Conservation (phyloP, 2,113 vertebrate genomes). For the Campylorhamphus procurvoides region DNA sequence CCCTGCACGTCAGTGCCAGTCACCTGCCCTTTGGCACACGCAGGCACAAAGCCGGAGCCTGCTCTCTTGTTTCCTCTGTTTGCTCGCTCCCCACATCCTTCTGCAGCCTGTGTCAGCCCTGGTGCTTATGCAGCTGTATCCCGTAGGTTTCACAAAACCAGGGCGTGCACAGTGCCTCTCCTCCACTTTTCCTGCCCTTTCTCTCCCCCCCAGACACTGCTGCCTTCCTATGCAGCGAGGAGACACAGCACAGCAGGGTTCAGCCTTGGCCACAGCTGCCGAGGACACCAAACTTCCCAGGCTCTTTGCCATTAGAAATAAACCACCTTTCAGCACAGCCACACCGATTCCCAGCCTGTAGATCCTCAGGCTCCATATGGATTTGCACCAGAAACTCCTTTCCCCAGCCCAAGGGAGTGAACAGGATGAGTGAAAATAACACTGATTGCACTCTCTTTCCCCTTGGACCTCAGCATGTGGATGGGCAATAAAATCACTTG, state of each 20-base stretch:
- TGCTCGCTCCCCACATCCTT: background rate
- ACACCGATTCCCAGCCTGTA: background rate
- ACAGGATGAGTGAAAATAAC: background rate
- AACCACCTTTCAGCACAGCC: background rate
- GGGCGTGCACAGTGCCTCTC: background rate
- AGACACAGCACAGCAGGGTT: fast-evolving
- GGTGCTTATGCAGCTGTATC: background rate
- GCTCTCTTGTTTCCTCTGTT: background rate
- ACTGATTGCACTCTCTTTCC: background rate
- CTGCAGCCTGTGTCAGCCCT: background rate
- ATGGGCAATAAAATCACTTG: background rate
- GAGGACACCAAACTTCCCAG: background rate
- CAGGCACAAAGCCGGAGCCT: background rate
- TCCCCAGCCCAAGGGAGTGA: background rate
- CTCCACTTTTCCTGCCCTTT: background rate
- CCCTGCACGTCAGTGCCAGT: background rate
- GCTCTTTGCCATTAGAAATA: background rate
- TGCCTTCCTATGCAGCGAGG: fast-evolving
- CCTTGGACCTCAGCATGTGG: background rate
- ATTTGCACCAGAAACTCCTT: background rate
- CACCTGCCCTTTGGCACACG: fast-evolving
- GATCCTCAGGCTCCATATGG: fast-evolving
- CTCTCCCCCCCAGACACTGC: background rate
- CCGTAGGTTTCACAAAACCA: background rate
- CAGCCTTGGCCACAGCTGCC: background rate